Evolutionary conservation across 1,140 invertebrate species (phyloP).

Genomic region (Maconellicoccus hirsutus): DNA sequence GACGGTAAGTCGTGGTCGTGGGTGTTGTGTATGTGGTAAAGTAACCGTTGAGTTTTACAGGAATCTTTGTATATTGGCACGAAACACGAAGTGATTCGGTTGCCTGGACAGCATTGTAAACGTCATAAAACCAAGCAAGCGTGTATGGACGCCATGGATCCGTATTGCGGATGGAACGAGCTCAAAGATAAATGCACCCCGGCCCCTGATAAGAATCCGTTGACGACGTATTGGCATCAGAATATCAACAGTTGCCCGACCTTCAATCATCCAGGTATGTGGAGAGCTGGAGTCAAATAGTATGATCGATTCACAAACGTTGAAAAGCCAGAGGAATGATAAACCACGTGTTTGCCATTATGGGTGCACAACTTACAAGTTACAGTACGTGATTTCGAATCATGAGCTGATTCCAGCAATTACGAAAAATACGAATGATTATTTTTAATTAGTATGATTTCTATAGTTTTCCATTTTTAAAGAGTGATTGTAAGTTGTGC

Average conservation of each 20-base stretch:
- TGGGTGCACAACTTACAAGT: too few relatives aligned
- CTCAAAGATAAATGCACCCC: slow-evolving; percentile 53
- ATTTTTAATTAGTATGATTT: too few relatives aligned
- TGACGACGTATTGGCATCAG: slow-evolving; percentile 57
- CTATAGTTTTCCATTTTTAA: too few relatives aligned
- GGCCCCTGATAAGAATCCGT: slow-evolving; percentile 48
- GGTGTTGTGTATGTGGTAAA: too few relatives aligned
- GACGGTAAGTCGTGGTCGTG: slow-evolving; percentile 44
- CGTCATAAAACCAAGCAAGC: slow-evolving; percentile 53
- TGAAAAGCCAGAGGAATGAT: neutral
- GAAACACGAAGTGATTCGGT: slow-evolving; percentile 50
- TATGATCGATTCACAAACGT: too few relatives aligned
- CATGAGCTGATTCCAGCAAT: too few relatives aligned
- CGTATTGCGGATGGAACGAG: slow-evolving; percentile 88
- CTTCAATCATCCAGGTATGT: slow-evolving; percentile 31
- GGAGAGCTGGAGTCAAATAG: neutral
- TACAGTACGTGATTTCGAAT: too few relatives aligned
- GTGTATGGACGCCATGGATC: slow-evolving; percentile 77
- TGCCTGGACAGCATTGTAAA: slow-evolving; percentile 63
- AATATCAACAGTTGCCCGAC: slow-evolving; percentile 43
- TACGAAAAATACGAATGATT: too few relatives aligned
- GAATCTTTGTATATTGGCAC: slow-evolving; percentile 75
- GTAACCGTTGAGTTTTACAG: too few relatives aligned
- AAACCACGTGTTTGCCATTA: too few relatives aligned
- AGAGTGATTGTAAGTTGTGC: too few relatives aligned